phyloP scores from a whole-genome alignment of 2,888 invertebrate genomes.

The Teleogryllus oceanicus region DNA sequence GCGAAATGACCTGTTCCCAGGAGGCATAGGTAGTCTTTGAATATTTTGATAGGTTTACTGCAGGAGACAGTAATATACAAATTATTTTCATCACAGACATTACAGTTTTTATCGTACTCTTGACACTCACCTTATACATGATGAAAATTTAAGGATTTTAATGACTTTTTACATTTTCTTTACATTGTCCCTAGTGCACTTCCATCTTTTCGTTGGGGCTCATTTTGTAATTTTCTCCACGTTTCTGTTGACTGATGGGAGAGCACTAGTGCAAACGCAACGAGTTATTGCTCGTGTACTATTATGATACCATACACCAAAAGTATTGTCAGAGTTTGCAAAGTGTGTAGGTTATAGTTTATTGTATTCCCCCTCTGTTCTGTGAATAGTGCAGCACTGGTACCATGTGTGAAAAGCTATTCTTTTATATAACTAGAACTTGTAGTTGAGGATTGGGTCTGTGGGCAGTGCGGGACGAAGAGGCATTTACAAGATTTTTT shows the following conservation, averaged over 20 bases:
- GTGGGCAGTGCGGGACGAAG: conserved; percentile 28
- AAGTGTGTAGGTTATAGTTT: conserved; percentile 28
- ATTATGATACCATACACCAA: conserved; percentile 22
- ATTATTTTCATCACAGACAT: conserved; percentile 20
- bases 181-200: conserved; percentile 26
- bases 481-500: conserved; percentile 33
- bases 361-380: conserved; percentile 24
- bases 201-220: conserved; percentile 22
- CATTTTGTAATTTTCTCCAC: conserved; percentile 24
- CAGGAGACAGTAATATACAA: conserved; percentile 27
- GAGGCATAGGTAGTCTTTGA: conserved; percentile 28
- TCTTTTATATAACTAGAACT: conserved; percentile 29
- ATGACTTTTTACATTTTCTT: conserved; percentile 25
- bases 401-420: conserved; percentile 21
- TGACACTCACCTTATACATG: conserved; percentile 3
- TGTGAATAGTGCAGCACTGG: conserved; percentile 29
- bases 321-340: conserved; percentile 32
- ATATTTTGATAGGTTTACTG: conserved; percentile 29
- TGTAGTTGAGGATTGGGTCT: conserved; percentile 26
- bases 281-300: conserved; percentile 19
- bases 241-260: conserved; percentile 27
- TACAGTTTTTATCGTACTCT: conserved; percentile 18
- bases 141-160: conserved; percentile 26
- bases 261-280: conserved; percentile 19
- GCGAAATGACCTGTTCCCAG: conserved; percentile 26